Conservation (phyloP, 2,888 invertebrate genomes). For the Metellina segmentata region DNA sequence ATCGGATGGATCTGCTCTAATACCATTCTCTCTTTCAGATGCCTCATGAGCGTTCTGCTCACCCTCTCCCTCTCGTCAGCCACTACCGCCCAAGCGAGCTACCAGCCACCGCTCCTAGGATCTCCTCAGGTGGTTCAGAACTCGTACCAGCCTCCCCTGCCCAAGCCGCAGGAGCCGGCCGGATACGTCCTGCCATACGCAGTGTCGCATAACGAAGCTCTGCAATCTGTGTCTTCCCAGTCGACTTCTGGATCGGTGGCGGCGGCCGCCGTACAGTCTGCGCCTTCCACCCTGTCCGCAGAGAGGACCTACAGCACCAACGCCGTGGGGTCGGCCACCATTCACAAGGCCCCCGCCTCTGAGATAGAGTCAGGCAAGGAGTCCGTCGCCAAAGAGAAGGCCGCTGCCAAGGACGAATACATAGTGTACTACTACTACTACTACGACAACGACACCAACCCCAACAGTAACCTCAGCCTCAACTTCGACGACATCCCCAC, state of each 20-base stretch:
- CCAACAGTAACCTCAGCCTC: conserved; percentile 49
- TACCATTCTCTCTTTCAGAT: too few species aligned
- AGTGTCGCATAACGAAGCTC: neutral
- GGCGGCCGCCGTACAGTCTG: neutral
- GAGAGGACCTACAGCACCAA: conserved; percentile 48
- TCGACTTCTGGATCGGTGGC: conserved; percentile 26
- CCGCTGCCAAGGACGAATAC: conserved; percentile 72
- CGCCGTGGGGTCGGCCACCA: conserved; percentile 58
- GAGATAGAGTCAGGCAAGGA: conserved; percentile 64
- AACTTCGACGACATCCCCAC: conserved; percentile 76
- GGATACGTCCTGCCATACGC: conserved; percentile 11
- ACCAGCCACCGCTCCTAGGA: conserved; percentile 56
- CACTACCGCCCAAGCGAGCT: neutral
- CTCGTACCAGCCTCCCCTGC: conserved; percentile 57
- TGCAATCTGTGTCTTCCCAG: neutral
- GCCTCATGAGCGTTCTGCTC: too few species aligned
- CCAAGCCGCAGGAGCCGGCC: neutral
- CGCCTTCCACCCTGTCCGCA: neutral
- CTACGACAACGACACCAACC: conserved; percentile 15
- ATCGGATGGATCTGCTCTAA: too few species aligned
- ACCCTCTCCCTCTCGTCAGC: neutral
- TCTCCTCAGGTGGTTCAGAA: conserved; percentile 1
- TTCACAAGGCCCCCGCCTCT: conserved; percentile 72
- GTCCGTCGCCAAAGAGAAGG: conserved; percentile 69
- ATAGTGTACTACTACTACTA: conserved; percentile 77